Evolutionary conservation across 1,140 invertebrate genomes (phyloP), one percentile per base, ranked within the genome.

Genomic region (Pinna nobilis): DNA sequence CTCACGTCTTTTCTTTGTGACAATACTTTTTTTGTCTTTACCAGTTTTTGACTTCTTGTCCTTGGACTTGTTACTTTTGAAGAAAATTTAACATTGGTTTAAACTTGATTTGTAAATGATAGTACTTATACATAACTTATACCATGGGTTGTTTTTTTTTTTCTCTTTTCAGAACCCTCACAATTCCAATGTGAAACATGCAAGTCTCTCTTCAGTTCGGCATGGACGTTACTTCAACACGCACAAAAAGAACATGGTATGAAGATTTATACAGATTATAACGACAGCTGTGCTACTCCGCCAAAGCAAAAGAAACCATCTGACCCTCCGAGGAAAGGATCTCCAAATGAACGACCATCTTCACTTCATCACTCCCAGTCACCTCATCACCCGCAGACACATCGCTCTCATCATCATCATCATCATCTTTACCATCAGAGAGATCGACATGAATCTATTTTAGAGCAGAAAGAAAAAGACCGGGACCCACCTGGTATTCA

Each of bases 181-280:
- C 95, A 95, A 91, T 95, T 97, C 87, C 93, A 96, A 47, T 99
- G 97, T 89, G 96, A 94, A 20, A 97, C 97, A 37, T 99, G 97
- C 90, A 97, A 97, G 79, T 93, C 94, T 63, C 93, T 95, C 49
- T 93, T 95, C 61, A 93, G 94, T 78, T 97, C 97, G 28, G 96
- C 97, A 0, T 99, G 97, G 97, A 92, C 93, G 51, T 91, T 99
- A 74, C 92, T 99, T 13, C 96, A 98, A 87, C 97, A 99, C 86
- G 96, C 95, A 20, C 97, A 99, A 89, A 94, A 94, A 77, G 93
- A 94, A 55, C 97, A 98, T 87, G 97, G 97, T 23, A 94, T 98
- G 70, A 95, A 97, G 87, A 96, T 98, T 78, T 98, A 97, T 67
- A 79, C 55, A 33, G 55, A 59, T 59, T 59, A 33, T 59, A 59